Conservation (phyloP, 2,888 invertebrate species). For the Microctonus aethiopoides region DNA sequence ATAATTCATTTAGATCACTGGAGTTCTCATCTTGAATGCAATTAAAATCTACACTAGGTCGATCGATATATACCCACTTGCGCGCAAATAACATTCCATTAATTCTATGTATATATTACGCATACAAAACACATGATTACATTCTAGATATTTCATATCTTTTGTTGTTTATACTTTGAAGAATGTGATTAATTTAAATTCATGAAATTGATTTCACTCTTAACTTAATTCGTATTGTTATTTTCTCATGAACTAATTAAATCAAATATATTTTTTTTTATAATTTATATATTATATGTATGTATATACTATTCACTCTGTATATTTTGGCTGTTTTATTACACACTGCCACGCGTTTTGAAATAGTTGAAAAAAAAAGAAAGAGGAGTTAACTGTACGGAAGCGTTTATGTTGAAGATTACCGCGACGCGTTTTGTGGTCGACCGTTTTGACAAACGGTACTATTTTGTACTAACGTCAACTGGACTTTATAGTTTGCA, state of each 20-base stretch:
- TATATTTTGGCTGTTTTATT: neutral
- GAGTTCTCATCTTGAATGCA: constrained; percentile 1
- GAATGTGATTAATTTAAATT: neutral
- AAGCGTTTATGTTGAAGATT: constrained; percentile 57
- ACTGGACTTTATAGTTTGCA: constrained; percentile 9
- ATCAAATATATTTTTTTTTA: neutral
- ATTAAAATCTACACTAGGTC: constrained; percentile 26
- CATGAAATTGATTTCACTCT: neutral
- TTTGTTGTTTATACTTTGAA: neutral
- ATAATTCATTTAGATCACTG: no score
- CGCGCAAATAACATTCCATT: constrained; percentile 29
- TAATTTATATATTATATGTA: neutral
- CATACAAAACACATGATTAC: neutral
- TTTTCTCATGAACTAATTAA: no score
- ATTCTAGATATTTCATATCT: neutral
- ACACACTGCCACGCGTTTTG: neutral
- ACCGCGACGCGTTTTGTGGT: constrained; percentile 42
- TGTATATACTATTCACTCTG: constrained; percentile 4
- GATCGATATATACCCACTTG: constrained; percentile 27
- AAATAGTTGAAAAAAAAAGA: neutral
- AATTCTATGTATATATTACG: constrained; percentile 1
- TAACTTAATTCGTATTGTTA: neutral
- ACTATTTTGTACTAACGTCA: constrained; percentile 45
- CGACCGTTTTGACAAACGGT: constrained; percentile 63
- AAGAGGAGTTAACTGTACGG: constrained; percentile 51